Evolutionary conservation across 2,113 vertebrate genomes (phyloP), one percentile per base, ranked within the genome.

Genomic region (Catharus bicknelli): DNA sequence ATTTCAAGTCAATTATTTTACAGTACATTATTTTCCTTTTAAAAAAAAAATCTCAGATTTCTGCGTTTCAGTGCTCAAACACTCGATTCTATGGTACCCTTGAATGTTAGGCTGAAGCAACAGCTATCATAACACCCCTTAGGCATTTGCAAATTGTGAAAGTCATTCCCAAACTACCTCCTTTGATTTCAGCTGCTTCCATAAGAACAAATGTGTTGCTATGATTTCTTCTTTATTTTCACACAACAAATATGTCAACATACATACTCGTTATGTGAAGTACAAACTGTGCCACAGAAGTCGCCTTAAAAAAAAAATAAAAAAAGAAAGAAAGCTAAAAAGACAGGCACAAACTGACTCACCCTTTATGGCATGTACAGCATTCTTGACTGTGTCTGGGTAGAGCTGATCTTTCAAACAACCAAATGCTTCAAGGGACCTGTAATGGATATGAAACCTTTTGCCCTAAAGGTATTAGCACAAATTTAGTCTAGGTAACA

Each of bases 351-450:
- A 88, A 77, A 77, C 43, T 2, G 2, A 66, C 63, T 63, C 6
- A 6, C 36, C 68, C 87, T 94, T 92, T 80, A 59, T 10, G 5
- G 43, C 70, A 76, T 2, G 30, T 85, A 67, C 23, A 20, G 70
- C 45, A 74, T 87, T 91, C 75, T 76, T 87, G 47, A 79, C 51
- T 80, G 15, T 0, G 0, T 29, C 51, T 80, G 43, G 16, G 11
- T 76, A 83, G 78, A 94, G 67, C 23, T 70, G 40, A 85, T 45
- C 61, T 78, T 95, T 90, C 78, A 88, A 92, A 83, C 34, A 69
- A 89, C 38, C 5, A 16, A 53, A 91, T 87, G 55, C 38, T 94
- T 91, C 67, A 59, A 73, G 81, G 61, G 61, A 80, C 66, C 32
- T 91, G 68, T 81, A 83, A 88, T 70, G 53, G 63, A 83, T 77